phyloP scores from a whole-genome alignment of 2,113 vertebrate genomes.

The Phaethon lepturus region DNA sequence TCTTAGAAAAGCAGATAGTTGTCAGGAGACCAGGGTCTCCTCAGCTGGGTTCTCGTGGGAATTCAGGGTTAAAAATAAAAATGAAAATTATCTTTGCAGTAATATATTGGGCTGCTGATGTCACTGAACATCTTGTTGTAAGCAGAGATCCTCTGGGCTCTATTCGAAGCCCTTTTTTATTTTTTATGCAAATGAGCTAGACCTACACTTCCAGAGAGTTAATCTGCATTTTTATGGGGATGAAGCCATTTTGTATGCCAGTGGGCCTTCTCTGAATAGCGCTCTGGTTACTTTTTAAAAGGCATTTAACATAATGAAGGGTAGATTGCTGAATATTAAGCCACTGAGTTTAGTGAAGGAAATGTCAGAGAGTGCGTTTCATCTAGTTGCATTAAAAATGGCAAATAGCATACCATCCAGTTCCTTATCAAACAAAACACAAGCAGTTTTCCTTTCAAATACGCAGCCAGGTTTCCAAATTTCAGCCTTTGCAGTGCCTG shows the following conservation, averaged over 20 bases:
- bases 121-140: constrained; percentile 19
- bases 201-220: constrained; percentile 44
- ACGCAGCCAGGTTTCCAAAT: background rate
- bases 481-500: background rate
- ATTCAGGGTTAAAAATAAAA: constrained; percentile 29
- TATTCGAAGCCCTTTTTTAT: constrained; percentile 40
- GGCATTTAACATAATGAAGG: constrained; percentile 65
- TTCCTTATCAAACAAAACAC: constrained; percentile 14
- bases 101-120: background rate
- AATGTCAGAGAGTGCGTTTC: constrained; percentile 55
- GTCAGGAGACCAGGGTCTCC: fast-evolving
- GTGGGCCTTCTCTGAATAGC: constrained; percentile 23
- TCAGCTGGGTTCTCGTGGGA: background rate
- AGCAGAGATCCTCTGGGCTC: constrained; percentile 52
- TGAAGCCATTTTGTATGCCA: constrained; percentile 60
- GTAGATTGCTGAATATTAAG: constrained; percentile 64
- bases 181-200: constrained; percentile 56
- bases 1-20: background rate
- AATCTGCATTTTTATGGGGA: constrained; percentile 75
- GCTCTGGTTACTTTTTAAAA: constrained; percentile 55
- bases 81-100: background rate
- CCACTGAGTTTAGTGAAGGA: constrained; percentile 42
- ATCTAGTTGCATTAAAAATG: constrained; percentile 32
- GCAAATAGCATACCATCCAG: background rate
- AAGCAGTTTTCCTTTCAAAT: background rate